Base-by-base conservation (phyloP, 2,113 vertebrate genomes). In the Plestiodon gilberti region DNA sequence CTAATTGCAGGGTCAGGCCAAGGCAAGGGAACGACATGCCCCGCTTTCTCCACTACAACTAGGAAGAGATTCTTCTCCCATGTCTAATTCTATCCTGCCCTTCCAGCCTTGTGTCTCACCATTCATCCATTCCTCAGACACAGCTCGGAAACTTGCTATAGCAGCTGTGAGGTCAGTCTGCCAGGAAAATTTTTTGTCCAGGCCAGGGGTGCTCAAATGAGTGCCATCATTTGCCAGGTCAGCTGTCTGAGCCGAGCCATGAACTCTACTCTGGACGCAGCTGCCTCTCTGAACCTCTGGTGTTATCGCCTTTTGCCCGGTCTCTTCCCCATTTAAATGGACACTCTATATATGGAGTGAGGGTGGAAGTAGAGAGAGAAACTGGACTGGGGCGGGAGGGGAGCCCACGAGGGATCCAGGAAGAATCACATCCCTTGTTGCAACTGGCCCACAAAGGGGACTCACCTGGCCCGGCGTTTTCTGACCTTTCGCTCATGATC, bases 381-480 rank as follows among this genome's bases (percentile, higher is more conserved):
- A 48, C 43, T 48, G 43, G 43, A 48, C 43, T 48, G 43, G 43
- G 43, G 43, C 43, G 43, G 43, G 43, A 8, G 43, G 43, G 43
- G 4, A 48, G 43, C 43, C 4, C 43, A 48, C 8, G 43, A 48
- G 43, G 43, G 43, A 5, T 48, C 8, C 43, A 48, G 43, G 43
- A 48, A 48, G 43, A 48, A 48, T 48, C n/a, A n/a, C n/a, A n/a
- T n/a, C 64, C 33, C 9, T 28, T 48, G 33, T 15, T 30, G 55
- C 1, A 59, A 6, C 14, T 76, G 57, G 13, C 17, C 59, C 15
- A 10, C 0, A 67, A 18, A n/a, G 28, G 55, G 14, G 77, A 11
- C 33, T 57, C 81, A 97, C 97, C 97, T 96, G 0, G 97, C 96
- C 4, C 95, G 96, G 40, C 97, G 96, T 78, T 97, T 97, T 55